Conservation (phyloP, 2,113 vertebrate genomes). For the Hypocryptadius cinnamomeus region DNA sequence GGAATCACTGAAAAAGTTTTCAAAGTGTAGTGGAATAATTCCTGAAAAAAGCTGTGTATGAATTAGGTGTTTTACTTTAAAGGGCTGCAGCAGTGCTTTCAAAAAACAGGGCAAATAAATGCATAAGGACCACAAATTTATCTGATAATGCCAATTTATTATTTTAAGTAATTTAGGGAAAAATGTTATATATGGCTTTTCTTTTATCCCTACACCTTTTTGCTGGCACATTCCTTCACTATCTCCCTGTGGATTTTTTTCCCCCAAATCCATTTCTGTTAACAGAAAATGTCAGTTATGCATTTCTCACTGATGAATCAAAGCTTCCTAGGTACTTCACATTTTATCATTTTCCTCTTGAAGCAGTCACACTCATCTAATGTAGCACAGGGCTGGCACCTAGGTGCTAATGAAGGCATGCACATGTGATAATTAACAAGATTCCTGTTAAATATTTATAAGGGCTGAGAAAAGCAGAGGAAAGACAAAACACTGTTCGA, state of each 20-base stretch:
- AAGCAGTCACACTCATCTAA: slow-evolving; percentile 38
- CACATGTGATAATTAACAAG: slow-evolving; percentile 36
- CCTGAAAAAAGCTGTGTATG: neutral
- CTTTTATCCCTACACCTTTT: neutral
- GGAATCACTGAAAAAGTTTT: neutral
- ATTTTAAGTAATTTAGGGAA: neutral
- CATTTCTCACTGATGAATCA: slow-evolving; percentile 36
- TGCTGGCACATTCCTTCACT: neutral
- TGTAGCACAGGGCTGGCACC: neutral
- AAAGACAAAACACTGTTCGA: slow-evolving; percentile 36
- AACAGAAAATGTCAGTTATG: slow-evolving; percentile 26
- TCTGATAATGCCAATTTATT: neutral
- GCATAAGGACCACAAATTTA: neutral
- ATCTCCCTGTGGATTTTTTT: neutral
- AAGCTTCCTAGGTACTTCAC: neutral
- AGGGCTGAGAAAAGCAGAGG: slow-evolving; percentile 10
- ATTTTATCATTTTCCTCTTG: slow-evolving; percentile 37
- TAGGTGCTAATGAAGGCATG: slow-evolving; percentile 50
- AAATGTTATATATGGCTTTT: neutral
- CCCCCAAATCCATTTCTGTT: slow-evolving; percentile 15
- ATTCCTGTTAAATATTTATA: slow-evolving; percentile 37
- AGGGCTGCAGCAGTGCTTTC: neutral
- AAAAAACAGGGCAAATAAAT: neutral
- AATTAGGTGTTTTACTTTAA: neutral
- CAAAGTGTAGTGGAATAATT: neutral